Evolutionary conservation across 1,140 invertebrate genomes (phyloP).

Genomic region (Pteromalus puparum): DNA sequence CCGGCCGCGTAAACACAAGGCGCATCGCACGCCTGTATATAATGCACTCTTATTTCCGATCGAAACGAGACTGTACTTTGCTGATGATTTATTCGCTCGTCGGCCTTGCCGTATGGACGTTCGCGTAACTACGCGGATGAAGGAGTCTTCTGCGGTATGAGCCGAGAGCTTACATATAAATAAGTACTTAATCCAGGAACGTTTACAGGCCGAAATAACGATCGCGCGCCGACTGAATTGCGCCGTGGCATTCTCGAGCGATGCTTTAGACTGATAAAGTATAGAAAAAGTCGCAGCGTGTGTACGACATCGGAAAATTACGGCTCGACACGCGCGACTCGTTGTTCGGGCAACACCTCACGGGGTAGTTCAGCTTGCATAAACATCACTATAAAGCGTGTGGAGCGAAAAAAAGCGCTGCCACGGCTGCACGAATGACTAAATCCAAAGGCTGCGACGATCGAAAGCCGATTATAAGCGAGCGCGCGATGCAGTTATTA

Average conservation of each 20-base stretch:
- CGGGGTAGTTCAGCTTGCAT: background rate
- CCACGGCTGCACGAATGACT: slow-evolving; percentile 45
- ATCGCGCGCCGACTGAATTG: background rate
- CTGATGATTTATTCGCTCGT: slow-evolving; percentile 17
- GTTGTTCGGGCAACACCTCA: background rate
- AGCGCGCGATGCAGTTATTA: slow-evolving; percentile 45
- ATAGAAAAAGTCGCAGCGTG: background rate
- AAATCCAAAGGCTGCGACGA: slow-evolving; percentile 50
- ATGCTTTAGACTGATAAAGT: background rate
- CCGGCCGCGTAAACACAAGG: slow-evolving; percentile 5
- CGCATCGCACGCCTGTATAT: too few species aligned
- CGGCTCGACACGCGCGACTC: slow-evolving; percentile 1
- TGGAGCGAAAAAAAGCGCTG: background rate
- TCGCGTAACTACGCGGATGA: too few species aligned
- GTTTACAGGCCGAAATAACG: background rate
- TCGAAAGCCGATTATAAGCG: slow-evolving; percentile 52
- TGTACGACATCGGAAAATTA: background rate
- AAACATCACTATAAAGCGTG: background rate
- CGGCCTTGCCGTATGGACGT: background rate
- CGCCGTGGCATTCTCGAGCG: background rate
- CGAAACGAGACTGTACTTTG: background rate
- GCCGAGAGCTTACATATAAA: too few species aligned
- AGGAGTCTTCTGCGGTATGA: too few species aligned
- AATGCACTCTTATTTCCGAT: background rate
- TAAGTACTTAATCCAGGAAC: too few species aligned